Percentiles rank a stretch among this genome's conserved stretches.
These are phyloP conservation scores for Hesperia comma DNA, from an alignment of 2,888 invertebrate species.

Conservation along the genomic window DNA sequence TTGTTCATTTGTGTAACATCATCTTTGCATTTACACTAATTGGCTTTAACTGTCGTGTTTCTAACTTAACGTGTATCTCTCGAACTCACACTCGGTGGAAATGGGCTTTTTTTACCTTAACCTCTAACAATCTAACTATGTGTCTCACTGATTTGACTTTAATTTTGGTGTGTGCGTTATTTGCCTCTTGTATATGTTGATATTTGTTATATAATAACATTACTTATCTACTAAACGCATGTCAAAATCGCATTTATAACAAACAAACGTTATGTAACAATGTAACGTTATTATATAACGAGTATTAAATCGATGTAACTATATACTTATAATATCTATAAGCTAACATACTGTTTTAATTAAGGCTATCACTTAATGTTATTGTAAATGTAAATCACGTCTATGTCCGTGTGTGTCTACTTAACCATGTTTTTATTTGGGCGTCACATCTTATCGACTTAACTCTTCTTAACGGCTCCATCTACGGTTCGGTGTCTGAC, in stretches of 20 bases:
- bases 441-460: constrained; percentile 30
- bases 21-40: constrained; percentile 60
- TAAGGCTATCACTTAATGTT: constrained; percentile 55
- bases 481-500: constrained; percentile 61
- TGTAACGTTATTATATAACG: constrained; percentile 67
- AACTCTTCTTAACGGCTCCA: constrained; percentile 55
- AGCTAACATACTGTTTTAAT: constrained; percentile 43
- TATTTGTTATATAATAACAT: constrained; percentile 69
- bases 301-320: constrained; percentile 56
- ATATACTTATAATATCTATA: constrained; percentile 40
- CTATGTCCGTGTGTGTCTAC: constrained; percentile 50
- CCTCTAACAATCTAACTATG: constrained; percentile 55
- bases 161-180: constrained; percentile 80
- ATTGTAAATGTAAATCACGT: constrained; percentile 48
- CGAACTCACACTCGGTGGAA: constrained; percentile 72
- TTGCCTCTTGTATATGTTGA: constrained; percentile 75
- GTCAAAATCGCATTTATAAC: constrained; percentile 30
- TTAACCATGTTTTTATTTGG: constrained; percentile 44
- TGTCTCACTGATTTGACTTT: constrained; percentile 66
- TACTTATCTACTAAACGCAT: constrained; percentile 25
- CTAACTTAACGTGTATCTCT: constrained; percentile 66
- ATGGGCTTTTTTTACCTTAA: constrained; percentile 69
- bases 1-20: constrained; percentile 43
- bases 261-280: constrained; percentile 43
- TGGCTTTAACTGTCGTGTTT: constrained; percentile 76